A percentile compares a stretch with the other conserved stretches of the same genome.
Conservation (phyloP, 1,140 invertebrate genomes). For the Thereuonema tuberculata region DNA sequence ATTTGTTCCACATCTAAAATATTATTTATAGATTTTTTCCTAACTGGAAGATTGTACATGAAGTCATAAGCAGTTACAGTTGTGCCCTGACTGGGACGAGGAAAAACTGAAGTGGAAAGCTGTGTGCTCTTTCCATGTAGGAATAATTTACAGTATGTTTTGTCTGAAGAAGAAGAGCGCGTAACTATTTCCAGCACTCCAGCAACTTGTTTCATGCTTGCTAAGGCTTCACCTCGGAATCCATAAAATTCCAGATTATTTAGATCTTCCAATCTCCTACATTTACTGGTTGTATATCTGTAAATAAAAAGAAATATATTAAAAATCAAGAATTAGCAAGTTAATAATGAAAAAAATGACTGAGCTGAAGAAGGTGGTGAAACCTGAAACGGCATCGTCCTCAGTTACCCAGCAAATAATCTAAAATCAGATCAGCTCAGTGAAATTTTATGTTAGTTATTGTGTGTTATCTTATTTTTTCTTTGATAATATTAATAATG, state of each 20-base stretch:
- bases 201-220: slow-evolving; percentile 42
- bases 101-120: slow-evolving; percentile 23
- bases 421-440: no score
- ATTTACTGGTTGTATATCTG: slow-evolving; percentile 48
- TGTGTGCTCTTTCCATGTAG: slow-evolving; percentile 30
- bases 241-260: slow-evolving; percentile 41
- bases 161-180: slow-evolving; percentile 24
- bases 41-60: slow-evolving; percentile 45
- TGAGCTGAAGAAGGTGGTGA: no score
- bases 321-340: background rate
- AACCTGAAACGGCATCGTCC: no score
- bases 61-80: slow-evolving; percentile 47
- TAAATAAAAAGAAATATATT: slow-evolving; percentile 9
- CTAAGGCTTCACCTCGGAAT: slow-evolving; percentile 46
- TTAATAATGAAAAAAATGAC: slow-evolving; percentile 11
- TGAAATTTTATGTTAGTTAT: background rate
- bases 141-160: slow-evolving; percentile 38
- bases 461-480: no score
- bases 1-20: slow-evolving; percentile 42
- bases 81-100: slow-evolving; percentile 43
- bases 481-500: background rate
- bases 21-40: slow-evolving; percentile 38
- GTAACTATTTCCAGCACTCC: slow-evolving; percentile 41
- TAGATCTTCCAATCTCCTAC: slow-evolving; percentile 35
- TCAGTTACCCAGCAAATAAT: no score